Conservation (phyloP, 2,888 invertebrate genomes). For the Axea sp. region DNA sequence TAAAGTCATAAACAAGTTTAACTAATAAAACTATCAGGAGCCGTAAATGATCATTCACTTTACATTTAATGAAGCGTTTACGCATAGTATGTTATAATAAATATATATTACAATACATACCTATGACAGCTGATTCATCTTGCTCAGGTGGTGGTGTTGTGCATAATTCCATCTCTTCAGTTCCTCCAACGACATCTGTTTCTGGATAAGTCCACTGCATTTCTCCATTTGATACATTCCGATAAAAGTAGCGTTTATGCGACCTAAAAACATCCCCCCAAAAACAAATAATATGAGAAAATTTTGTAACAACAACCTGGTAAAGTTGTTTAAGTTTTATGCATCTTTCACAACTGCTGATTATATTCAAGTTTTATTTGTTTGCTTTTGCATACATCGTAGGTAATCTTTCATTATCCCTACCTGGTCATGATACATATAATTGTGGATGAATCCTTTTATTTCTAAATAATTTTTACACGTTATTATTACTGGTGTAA, state of each 20-base stretch:
- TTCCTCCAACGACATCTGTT: constrained; percentile 79
- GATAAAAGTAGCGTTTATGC: constrained; percentile 85
- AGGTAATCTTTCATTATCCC: constrained; percentile 68
- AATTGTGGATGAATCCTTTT: constrained; percentile 55
- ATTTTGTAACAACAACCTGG: constrained; percentile 32
- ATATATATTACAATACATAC: constrained; percentile 59
- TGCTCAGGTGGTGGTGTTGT: constrained; percentile 81
- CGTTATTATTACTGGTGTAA: too few relatives aligned
- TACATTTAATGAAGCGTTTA: too few relatives aligned
- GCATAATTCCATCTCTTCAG: constrained; percentile 83
- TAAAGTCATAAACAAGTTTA: too few relatives aligned
- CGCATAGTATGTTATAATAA: too few relatives aligned
- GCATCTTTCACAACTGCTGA: constrained; percentile 43
- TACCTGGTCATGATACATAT: constrained; percentile 68
- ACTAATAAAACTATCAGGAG: too few relatives aligned
- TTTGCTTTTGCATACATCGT: constrained; percentile 53
- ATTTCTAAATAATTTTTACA: constrained; percentile 11
- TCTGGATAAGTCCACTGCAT: constrained; percentile 85
- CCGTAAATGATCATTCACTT: too few relatives aligned
- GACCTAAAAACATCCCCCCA: constrained; percentile 80
- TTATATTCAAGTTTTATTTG: constrained; percentile 37
- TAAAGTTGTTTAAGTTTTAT: too few relatives aligned
- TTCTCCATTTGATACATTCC: constrained; percentile 82
- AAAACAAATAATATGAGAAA: constrained; percentile 62
- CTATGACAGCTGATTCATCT: constrained; percentile 70